Conservation (phyloP, 1,140 invertebrate species). For the Onthophagus taurus region DNA sequence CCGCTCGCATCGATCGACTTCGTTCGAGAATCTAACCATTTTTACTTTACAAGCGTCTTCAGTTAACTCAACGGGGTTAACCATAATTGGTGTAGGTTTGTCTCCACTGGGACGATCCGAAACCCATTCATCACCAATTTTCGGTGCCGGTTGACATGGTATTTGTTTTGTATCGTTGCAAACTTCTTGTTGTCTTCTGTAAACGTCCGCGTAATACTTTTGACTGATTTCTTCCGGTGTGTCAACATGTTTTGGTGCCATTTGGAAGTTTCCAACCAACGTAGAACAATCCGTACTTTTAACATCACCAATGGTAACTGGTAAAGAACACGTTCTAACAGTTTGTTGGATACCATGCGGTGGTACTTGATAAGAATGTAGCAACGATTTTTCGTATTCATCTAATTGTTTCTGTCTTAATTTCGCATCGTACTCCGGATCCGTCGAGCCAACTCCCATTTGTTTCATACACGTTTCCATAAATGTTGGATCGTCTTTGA, state of each 20-base stretch:
- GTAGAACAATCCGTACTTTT: constrained; percentile 22
- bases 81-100: constrained; percentile 25
- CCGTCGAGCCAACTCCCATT: constrained; percentile 30
- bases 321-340: constrained; percentile 27
- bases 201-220: constrained; percentile 30
- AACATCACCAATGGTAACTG: constrained; percentile 25
- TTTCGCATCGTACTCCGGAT: constrained; percentile 16
- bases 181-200: constrained; percentile 25
- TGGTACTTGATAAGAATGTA: constrained; percentile 22
- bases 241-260: constrained; percentile 32
- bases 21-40: constrained; percentile 26
- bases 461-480: constrained; percentile 41
- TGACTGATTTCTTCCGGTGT: constrained; percentile 30
- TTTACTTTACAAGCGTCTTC: constrained; percentile 25
- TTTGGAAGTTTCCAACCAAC: constrained; percentile 6
- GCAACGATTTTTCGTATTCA: constrained; percentile 29
- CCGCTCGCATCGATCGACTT: constrained; percentile 22
- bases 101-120: constrained; percentile 9
- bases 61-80: constrained; percentile 26
- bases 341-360: constrained; percentile 29
- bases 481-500: constrained; percentile 37
- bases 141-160: constrained; percentile 22
- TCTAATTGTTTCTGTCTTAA: constrained; percentile 17
- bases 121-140: constrained; percentile 10
- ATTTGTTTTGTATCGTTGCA: constrained; percentile 24